These are phyloP conservation scores for Tinamus guttatus DNA, from an alignment of 2,113 vertebrate species.

Conservation along the genomic window DNA sequence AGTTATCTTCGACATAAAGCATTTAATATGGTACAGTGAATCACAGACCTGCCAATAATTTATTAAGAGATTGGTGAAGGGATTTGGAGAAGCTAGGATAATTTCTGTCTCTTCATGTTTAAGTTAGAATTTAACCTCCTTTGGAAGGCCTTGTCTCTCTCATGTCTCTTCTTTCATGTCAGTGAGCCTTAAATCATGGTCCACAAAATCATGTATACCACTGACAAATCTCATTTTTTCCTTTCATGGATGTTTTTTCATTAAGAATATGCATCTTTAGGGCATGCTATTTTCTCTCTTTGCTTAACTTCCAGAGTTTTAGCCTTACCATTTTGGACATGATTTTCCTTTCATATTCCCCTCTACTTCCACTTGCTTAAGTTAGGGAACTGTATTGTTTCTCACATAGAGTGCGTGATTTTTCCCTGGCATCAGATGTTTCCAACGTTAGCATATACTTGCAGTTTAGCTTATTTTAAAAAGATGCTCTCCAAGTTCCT, in stretches of 20 bases:
- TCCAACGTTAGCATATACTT: neutral
- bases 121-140: neutral
- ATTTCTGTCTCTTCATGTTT: neutral
- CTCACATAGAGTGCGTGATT: neutral
- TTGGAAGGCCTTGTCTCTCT: neutral
- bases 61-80: neutral
- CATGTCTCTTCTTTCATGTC: neutral
- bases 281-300: neutral
- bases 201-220: neutral
- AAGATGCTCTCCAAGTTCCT: neutral
- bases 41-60: neutral
- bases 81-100: neutral
- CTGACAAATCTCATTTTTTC: neutral
- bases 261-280: neutral
- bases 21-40: neutral
- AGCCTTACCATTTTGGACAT: neutral
- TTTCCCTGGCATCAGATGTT: neutral
- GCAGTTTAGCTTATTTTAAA: neutral
- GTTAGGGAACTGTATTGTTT: neutral
- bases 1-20: neutral
- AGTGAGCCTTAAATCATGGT: neutral
- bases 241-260: neutral
- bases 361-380: neutral
- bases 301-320: neutral
- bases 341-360: neutral